Evolutionary conservation across 92 coral and sea anemone genomes (phyloP).

Genomic region (Bergia sp.): DNA sequence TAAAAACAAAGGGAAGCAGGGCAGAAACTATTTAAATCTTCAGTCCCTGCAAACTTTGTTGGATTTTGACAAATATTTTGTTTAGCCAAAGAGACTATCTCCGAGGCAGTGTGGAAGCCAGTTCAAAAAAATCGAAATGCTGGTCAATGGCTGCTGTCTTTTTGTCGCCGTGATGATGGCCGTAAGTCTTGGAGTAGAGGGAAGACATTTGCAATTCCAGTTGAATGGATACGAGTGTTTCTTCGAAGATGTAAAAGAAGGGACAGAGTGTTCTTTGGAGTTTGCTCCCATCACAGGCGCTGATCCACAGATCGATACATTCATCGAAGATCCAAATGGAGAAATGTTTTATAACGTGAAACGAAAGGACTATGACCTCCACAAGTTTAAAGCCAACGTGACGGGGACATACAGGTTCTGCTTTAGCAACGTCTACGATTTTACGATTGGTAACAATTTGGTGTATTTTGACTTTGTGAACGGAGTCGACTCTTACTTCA

Average conservation of each 20-base stretch:
- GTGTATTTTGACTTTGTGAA: conserved; percentile 93
- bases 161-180: conserved; percentile 23
- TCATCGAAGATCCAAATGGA: conserved; percentile 87
- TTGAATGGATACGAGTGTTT: conserved; percentile 96
- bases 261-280: conserved; percentile 90
- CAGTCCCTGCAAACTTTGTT: neutral
- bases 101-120: neutral
- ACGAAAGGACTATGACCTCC: conserved; percentile 93
- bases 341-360: conserved; percentile 75
- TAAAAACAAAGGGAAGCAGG: conserved; percentile 1
- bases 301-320: conserved; percentile 87
- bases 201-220: conserved; percentile 95
- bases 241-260: conserved; percentile 85
- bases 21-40: neutral
- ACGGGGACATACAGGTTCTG: conserved; percentile 93
- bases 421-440: conserved; percentile 95
- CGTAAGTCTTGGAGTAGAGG: conserved; percentile 22
- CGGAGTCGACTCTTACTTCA: conserved; percentile 72
- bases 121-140: conserved; percentile 6
- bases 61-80: neutral
- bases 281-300: conserved; percentile 96
- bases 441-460: conserved; percentile 88
- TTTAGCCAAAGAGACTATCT: neutral
- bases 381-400: conserved; percentile 70
- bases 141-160: conserved; percentile 2